A percentile compares a stretch with the other conserved stretches of the same genome.
Conservation (phyloP, 2,888 invertebrate species). For the Scaptomyza tumidula region DNA sequence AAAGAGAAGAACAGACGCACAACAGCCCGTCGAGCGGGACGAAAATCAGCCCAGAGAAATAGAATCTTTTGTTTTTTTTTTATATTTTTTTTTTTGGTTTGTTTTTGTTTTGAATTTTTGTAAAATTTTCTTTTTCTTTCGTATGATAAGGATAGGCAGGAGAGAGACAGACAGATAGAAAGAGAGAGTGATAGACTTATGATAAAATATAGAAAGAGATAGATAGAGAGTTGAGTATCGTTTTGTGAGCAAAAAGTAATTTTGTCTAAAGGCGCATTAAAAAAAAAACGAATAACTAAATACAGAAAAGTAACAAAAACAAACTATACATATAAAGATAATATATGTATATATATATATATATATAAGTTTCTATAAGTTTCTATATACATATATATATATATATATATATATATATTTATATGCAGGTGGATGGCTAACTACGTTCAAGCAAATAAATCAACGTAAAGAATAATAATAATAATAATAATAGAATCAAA, state of each 20-base stretch:
- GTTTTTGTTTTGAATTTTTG: constrained; percentile 59
- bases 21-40: constrained; percentile 84
- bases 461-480: constrained; percentile 40
- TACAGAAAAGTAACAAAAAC: constrained; percentile 28
- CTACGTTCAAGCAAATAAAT: constrained; percentile 76
- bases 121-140: constrained; percentile 39
- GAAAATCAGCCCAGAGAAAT: constrained; percentile 84
- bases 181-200: constrained; percentile 46
- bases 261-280: constrained; percentile 45
- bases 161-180: constrained; percentile 35
- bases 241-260: constrained; percentile 59
- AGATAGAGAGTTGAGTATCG: constrained; percentile 44
- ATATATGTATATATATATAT: constrained; percentile 15
- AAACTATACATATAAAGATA: constrained; percentile 33
- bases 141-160: constrained; percentile 56
- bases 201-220: constrained; percentile 28
- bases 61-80: constrained; percentile 64
- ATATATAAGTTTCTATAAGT: constrained; percentile 5
- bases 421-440: constrained; percentile 45
- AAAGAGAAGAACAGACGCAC: constrained; percentile 84
- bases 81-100: constrained; percentile 34
- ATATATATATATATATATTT: constrained; percentile 19
- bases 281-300: constrained; percentile 47
- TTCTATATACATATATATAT: constrained; percentile 19
- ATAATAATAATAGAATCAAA: constrained; percentile 22